Percentiles rank a stretch among this genome's conserved stretches.
Conservation (phyloP, 2,113 vertebrate species). For the Bubalus kerabau region DNA sequence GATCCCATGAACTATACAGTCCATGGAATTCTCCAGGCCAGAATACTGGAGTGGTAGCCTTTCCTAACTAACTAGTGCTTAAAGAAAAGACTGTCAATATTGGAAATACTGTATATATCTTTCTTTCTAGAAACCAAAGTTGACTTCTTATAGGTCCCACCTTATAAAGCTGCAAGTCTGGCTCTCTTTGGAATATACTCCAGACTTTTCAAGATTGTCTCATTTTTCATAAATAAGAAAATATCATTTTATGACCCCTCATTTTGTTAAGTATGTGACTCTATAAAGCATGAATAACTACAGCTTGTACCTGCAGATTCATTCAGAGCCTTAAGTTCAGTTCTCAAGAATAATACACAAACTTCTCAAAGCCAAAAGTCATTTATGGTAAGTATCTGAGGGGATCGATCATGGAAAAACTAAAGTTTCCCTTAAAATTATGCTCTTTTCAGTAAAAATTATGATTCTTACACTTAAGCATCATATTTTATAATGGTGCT, state of each 20-base stretch:
- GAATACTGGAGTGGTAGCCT: neutral
- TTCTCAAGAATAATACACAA: neutral
- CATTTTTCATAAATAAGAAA: constrained; percentile 10
- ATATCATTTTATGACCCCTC: neutral
- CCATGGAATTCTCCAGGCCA: neutral
- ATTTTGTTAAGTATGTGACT: neutral
- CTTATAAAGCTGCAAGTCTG: neutral
- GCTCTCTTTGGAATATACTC: neutral
- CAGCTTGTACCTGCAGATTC: neutral
- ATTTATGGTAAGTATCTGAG: neutral
- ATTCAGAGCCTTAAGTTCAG: neutral
- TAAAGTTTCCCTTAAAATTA: neutral
- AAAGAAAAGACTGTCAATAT: neutral
- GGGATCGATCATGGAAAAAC: neutral
- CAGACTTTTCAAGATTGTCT: neutral
- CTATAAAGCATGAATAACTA: neutral
- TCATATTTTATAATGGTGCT: neutral
- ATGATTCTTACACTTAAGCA: neutral
- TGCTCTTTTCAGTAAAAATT: neutral
- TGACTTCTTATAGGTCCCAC: neutral
- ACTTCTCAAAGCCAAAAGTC: neutral
- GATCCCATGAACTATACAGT: neutral
- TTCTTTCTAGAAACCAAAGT: neutral
- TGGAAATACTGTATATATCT: neutral
- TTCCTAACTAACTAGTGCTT: neutral